These are phyloP conservation scores for Oscheius sp. DNA, from an alignment of 2,888 invertebrate genomes.

Conservation along the genomic window DNA sequence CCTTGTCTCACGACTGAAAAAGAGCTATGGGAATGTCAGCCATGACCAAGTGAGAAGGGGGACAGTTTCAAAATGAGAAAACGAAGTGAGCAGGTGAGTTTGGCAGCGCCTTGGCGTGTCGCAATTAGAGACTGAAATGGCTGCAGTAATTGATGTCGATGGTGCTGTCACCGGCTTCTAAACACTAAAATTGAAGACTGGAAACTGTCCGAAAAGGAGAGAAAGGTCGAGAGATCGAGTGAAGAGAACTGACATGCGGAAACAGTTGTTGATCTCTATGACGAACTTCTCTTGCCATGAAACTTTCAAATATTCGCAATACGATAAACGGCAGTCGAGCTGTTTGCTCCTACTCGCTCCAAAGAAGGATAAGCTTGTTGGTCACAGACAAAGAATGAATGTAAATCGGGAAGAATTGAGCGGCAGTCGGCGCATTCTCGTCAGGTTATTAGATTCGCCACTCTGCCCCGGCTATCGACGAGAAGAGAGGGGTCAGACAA, in stretches of 20 bases:
- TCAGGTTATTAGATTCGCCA: conserved; percentile 38
- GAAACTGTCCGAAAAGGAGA: not conserved
- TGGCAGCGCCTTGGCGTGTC: conserved; percentile 26
- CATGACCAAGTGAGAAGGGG: not conserved
- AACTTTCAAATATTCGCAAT: not conserved
- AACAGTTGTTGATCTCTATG: no score
- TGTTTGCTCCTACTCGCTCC: not conserved
- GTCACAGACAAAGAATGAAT: conserved; percentile 27
- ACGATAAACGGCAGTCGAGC: not conserved
- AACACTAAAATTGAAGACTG: no score
- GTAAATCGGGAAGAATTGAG: conserved; percentile 37
- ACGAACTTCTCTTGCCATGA: no score
- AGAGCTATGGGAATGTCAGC: not conserved
- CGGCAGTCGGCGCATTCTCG: conserved; percentile 34
- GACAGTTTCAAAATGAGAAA: not conserved
- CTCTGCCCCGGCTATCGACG: conserved; percentile 36
- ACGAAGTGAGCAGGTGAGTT: conserved; percentile 22
- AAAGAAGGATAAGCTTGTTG: not conserved
- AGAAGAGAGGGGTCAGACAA: conserved; percentile 26
- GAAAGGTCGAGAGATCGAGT: not conserved
- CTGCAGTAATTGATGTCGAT: conserved; percentile 34
- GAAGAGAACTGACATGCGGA: not conserved
- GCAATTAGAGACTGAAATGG: conserved; percentile 34
- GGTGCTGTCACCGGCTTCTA: not conserved
- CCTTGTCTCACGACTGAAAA: conserved; percentile 1